Base-by-base conservation (phyloP, 2,888 invertebrate genomes). In the Himalopsyche kuldschensis region DNA sequence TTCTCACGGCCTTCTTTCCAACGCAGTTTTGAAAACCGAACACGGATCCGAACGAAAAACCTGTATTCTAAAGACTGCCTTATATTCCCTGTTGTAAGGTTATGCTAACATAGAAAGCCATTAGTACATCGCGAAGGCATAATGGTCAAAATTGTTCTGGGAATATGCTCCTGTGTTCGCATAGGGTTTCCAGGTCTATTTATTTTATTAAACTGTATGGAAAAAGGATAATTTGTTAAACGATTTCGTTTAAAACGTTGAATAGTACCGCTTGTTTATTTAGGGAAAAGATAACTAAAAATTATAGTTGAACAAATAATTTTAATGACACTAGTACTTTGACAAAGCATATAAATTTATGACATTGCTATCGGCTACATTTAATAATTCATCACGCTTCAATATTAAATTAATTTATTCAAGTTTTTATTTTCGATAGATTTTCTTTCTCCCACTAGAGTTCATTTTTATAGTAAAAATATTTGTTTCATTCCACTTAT, bases 71-170 rank as follows among this genome's bases (percentile, higher is more conserved):
- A 69, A 27, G 48, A 35, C 48, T 31, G 35, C 77, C 17, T 55
- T 55, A 32, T 79, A 79, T 80, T 84, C 84, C 84, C 84, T 46
- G 41, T 78, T 79, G 84, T 63, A 79, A 82, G 78, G 84, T 82
- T 81, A 82, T 75, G 79, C 81, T 79, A 84, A 82, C 84, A 79
- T 82, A 48, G 79, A 84, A 84, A 84, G 81, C 84, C 77, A 84
- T 84, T 84, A 84, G 78, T 78, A 55, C 84, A 47, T 79, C 41
- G 63, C 84, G 55, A 78, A 75, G 48, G 81, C 79, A 78, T 84
- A 84, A 84, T 84, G 84, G 84, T 81, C 84, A 79, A 84, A 84
- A 84, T 84, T 84, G 84, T 84, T 84, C 78, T 81, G 84, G 84
- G 84, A 84, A 69, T 79, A 76, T 30, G 77, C 32, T 41, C 11